phyloP scores from a whole-genome alignment of 2,888 invertebrate species.

The Exephanes ischioxanthus region DNA sequence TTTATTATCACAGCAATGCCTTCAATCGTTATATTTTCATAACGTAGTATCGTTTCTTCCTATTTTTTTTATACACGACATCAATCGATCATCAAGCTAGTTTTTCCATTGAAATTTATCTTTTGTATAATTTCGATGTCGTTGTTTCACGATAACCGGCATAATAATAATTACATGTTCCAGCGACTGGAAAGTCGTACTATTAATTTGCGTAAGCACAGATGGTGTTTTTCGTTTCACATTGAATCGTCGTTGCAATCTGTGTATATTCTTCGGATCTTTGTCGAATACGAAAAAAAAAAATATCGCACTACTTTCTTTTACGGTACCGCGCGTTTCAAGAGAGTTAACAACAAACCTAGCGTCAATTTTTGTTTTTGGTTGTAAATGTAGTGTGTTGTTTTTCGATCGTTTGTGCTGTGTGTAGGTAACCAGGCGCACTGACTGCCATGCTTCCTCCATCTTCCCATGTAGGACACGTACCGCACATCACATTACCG shows the following conservation, averaged over 20 bases:
- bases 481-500: conserved; percentile 78
- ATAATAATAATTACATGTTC: not conserved
- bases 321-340: not conserved
- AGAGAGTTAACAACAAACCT: not conserved
- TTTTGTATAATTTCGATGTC: conserved; percentile 35
- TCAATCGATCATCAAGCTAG: conserved; percentile 37
- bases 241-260: not conserved
- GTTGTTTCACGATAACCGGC: not conserved
- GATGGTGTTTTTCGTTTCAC: not conserved
- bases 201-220: not conserved
- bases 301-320: conserved; percentile 1
- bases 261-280: not conserved
- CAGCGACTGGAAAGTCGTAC: not conserved
- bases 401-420: conserved; percentile 82
- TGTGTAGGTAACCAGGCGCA: conserved; percentile 84
- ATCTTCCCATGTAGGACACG: conserved; percentile 80
- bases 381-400: conserved; percentile 77
- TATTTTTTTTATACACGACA: conserved; percentile 1
- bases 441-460: conserved; percentile 82
- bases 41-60: not conserved
- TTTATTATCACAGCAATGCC: conserved; percentile 22
- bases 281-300: not conserved
- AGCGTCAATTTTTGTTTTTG: conserved; percentile 4
- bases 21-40: conserved; percentile 1
- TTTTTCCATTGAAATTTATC: conserved; percentile 21